Base-by-base conservation (phyloP, 2,797 vertebrate genomes). In the Clarias fuscus region DNA sequence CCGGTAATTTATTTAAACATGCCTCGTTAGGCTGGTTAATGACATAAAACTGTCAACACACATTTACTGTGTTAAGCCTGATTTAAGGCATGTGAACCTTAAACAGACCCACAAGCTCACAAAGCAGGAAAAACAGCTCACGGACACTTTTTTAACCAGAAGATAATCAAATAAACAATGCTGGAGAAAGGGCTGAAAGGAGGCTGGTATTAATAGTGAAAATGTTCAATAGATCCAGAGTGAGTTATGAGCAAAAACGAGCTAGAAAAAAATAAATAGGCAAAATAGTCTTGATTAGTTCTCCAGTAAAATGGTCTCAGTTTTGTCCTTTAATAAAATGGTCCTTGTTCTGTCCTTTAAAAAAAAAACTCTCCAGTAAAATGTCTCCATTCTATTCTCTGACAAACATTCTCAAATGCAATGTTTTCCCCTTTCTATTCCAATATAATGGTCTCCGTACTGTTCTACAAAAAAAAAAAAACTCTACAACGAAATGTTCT, bases 21-120 rank as follows among this genome's bases (percentile, higher is more conserved):
- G 56, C 56, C 30, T 78, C 58, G 61, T 78, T 37, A 61, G 37
- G 58, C 76, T 33, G 53, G 6, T 59, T 78, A 78, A 78, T 58
- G 75, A 33, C 27, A 30, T 27, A 37, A 59, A 59, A 78, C 75
- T 33, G 75, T 78, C 43, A 59, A 14, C 56, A 78, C 17, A 10
- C 18, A 37, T 33, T 78, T 59, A 2, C 17, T 6, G 56, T 59
- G 27, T 59, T 59, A 7, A 56, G 22, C 7, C 71, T 53, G 71
- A 53, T 73, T 30, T 77, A 61, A 78, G 30, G 56, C 76, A 78
- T 33, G 76, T 61, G 56, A 61, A 59, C 27, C 58, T 37, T 37
- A 33, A 59, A 30, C 75, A 59, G 17, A 15, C 48, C 6, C 73
- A 3, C 73, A 3, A 27, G n/a, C 24, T 76, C 48, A n/a, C 24